Conservation (phyloP, 2,888 invertebrate species). For the Stenoptilia bipunctidactyla region DNA sequence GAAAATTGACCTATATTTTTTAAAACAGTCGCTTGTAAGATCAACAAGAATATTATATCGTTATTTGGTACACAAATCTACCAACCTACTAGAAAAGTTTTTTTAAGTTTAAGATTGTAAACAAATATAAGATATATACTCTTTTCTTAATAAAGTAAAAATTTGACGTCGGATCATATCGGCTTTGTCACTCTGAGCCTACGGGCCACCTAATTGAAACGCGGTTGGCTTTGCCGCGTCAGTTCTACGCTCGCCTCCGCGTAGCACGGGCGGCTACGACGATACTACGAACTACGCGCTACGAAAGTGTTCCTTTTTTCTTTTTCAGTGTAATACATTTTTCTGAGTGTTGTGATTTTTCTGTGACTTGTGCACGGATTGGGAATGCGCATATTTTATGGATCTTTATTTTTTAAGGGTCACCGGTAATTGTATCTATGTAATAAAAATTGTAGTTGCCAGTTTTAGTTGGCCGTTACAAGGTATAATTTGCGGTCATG, state of each 20-base stretch:
- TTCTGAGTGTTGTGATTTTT: conserved; percentile 16
- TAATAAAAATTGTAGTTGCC: conserved; percentile 4
- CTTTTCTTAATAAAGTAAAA: conserved; percentile 37
- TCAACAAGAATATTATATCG: too few relatives aligned
- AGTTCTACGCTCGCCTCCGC: conserved; percentile 61
- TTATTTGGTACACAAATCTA: too few relatives aligned
- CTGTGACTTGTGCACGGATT: conserved; percentile 15
- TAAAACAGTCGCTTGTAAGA: too few relatives aligned
- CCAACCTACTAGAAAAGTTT: too few relatives aligned
- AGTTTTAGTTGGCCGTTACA: not conserved
- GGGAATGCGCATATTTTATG: conserved; percentile 30
- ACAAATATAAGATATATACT: conserved; percentile 4
- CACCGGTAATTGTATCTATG: conserved; percentile 6
- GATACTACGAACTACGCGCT: conserved; percentile 35
- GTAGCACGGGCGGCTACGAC: conserved; percentile 47
- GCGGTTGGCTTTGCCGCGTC: conserved; percentile 30
- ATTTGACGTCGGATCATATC: conserved; percentile 11
- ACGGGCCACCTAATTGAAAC: not conserved
- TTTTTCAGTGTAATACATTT: conserved; percentile 23
- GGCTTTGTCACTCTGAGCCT: not conserved
- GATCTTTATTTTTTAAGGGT: conserved; percentile 9
- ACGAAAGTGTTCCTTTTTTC: conserved; percentile 32
- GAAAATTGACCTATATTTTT: too few relatives aligned
- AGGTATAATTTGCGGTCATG: conserved; percentile 1
- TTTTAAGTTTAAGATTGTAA: too few relatives aligned